Evolutionary conservation across 2,797 vertebrate genomes (phyloP), one percentile per base, ranked within the genome.

Genomic region (Craterocephalus amniculus): DNA sequence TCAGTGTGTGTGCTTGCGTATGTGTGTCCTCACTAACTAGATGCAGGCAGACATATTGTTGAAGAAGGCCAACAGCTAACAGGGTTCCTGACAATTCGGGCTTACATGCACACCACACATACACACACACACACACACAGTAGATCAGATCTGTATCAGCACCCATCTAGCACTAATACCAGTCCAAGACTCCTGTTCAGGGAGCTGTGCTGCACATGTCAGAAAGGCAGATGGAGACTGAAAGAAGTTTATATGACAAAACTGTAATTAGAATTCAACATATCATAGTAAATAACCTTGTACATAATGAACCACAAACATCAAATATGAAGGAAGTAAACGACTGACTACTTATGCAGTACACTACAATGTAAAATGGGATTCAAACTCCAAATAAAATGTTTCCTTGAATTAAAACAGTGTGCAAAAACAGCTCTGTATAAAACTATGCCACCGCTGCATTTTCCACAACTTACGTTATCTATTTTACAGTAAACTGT

Each of bases 11-110:
- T 67, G 61, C 48, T 64, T 49, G 68, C 54, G 70, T 78, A 70
- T 82, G 76, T 80, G 81, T 81, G 77, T 85, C 72, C 76, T 63
- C 34, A 29, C 85, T 91, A 91, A 92, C 78, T 86, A 90, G 87
- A 88, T 69, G 38, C 89, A 91, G 87, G 80, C 83, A 79, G 84
- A 87, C 79, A 80, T 66, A 67, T 70, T 83, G 70, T 31, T 85
- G 71, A 75, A 71, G 67, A 74, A 79, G 79, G 88, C 85, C 87
- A 95, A 94, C 90, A 93, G 90, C 90, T 94, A 94, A 95, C 92
- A 93, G 93, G 91, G 92, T 93, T 93, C 93, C 95, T 92, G 93
- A 93, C 91, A 84, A 79, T 82, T 77, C 27, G 79, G 90, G 81
- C 83, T 60, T 57, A 24, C 5, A 51, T 29, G 52, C 76, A 52